Evolutionary conservation across 2,797 vertebrate species (phyloP), one percentile per base, ranked within the genome.

Genomic region (Eidolon dupreanum): DNA sequence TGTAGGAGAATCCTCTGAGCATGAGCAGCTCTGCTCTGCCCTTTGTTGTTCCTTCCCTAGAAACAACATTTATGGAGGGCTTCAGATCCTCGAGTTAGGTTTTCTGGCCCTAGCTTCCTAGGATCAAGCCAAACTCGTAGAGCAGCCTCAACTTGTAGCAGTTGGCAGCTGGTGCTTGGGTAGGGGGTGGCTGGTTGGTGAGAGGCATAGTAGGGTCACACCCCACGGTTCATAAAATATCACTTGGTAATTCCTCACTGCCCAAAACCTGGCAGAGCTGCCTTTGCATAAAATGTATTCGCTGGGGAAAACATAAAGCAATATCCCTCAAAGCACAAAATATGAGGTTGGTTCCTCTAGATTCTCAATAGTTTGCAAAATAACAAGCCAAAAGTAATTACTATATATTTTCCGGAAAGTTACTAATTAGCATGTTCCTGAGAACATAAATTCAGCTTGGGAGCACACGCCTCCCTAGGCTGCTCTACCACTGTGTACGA

Each of bases 401-500:
- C 57, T 90, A 38, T 51, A 46, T 46, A 51, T 90, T 93, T 93
- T 74, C 59, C 8, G 83, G 78, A 90, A 90, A 68, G 78, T 94
- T 83, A 84, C 46, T 92, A 92, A 82, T 93, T 94, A 93, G n/a
- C 20, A 46, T 53, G 6, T 86, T 57, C 93, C 88, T 75, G 79
- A 82, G 75, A 57, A 65, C 16, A 85, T 24, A 94, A 83, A 38
- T 90, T 94, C 70, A 65, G 57, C 88, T 63, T 92, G 49, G 2
- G 90, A 86, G 57, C 10, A 85, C 28, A 88, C 1, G 26, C 20
- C 26, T 89, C 63, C 74, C 12, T 11, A 71, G 89, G 36, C 28
- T 0, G 1, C 46, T 95, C 22, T 55, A 59, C 33, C 19, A 20
- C 59, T 90, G n/a, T 55, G 46, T n/a, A 22, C 43, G 49, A 8